Base-by-base conservation (phyloP, 2,888 invertebrate genomes). In the Parelbella ahira region DNA sequence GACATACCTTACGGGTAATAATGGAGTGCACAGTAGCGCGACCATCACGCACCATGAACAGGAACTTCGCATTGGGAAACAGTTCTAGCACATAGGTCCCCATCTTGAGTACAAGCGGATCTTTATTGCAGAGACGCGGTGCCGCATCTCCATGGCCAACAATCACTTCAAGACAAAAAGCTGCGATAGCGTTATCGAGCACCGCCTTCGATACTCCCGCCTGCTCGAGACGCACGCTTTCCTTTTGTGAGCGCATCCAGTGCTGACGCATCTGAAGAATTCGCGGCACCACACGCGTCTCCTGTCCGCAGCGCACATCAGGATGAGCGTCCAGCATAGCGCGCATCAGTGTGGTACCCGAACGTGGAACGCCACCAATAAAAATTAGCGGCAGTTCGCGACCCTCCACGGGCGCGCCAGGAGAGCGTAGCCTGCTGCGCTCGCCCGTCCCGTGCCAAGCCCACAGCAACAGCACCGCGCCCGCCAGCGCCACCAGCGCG, bases 311-410 rank as follows among this genome's bases (percentile, higher is more conserved):
- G 76, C 97, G 93, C 66, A 99, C 95, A 62, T 96, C 95, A 7
- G 97, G 96, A 90, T 99, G 98, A 50, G 98, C 98, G 86, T 99
- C 99, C 61, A 99, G 89, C 96, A 99, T 97, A 51, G 97, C 98
- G 63, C 99, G 91, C 94, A 98, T 97, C 57, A 99, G 90, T 48
- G 99, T 99, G 27, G 98, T 99, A 38, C 98, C 99, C 34, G 97
- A 98, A 59, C 98, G 92, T 43, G 99, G 99, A 69, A 99, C 97
- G 50, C 99, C 99, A 45, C 98, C 98, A 75, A 99, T 97, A 89
- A 98, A 98, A 76, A 97, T 96, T 58, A 98, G 90, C 59, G 97
- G 97, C 93, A 97, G 95, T 58, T 94, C 91, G 61, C 96, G 90
- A 72, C 96, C 94, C 81, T 95, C 50, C 43, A 63, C 58, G 7